phyloP scores from a whole-genome alignment of 2,113 vertebrate species.

The Delphinus delphis region DNA sequence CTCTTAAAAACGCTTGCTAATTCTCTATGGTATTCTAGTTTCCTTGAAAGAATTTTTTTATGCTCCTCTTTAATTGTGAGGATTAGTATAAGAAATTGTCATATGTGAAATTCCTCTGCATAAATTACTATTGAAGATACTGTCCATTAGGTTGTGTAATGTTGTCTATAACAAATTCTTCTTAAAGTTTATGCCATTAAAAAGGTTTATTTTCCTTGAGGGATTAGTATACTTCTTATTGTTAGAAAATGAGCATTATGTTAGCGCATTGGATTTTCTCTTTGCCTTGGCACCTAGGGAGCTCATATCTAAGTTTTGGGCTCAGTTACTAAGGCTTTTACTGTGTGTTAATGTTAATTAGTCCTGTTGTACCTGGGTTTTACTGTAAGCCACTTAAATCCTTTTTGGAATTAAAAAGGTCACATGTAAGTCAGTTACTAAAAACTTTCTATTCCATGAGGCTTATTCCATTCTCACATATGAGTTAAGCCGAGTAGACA shows the following conservation, averaged over 20 bases:
- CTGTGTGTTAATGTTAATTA: not conserved
- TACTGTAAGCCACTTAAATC: not conserved
- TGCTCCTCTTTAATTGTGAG: slow-evolving; percentile 2
- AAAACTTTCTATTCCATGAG: not conserved
- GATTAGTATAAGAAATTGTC: not conserved
- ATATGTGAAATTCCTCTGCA: not conserved
- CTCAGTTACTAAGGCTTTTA: slow-evolving; percentile 16
- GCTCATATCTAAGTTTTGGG: not conserved
- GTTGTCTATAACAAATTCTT: not conserved
- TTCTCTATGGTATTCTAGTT: not conserved
- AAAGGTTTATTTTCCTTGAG: not conserved
- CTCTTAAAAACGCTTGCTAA: not conserved
- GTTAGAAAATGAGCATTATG: not conserved
- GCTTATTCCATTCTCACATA: not conserved
- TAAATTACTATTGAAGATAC: not conserved
- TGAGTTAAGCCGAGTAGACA: slow-evolving; percentile 24
- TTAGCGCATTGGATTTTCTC: not conserved
- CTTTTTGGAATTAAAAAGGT: slow-evolving; percentile 22
- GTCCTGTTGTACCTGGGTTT: not conserved
- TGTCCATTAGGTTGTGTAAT: not conserved
- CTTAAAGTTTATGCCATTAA: not conserved
- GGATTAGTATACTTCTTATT: not conserved
- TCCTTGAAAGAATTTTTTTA: not conserved
- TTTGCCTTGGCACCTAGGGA: not conserved
- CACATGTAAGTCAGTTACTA: not conserved